Evolutionary conservation across 2,113 vertebrate species (phyloP).

Genomic region (Anthoscopus minutus): DNA sequence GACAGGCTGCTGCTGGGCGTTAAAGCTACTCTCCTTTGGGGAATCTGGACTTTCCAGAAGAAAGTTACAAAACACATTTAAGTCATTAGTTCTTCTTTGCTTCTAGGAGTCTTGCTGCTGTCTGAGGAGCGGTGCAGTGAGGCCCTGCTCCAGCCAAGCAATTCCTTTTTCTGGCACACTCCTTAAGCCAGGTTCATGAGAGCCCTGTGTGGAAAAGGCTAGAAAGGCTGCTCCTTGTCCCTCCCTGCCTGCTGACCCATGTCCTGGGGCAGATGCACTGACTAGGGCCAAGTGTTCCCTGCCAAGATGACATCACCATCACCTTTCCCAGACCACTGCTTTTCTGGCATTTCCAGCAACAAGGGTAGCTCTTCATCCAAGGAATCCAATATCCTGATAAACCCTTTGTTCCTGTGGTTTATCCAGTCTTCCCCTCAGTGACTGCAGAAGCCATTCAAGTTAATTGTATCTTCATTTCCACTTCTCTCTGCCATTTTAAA

Average conservation of each 20-base stretch:
- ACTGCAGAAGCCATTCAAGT: constrained; percentile 77
- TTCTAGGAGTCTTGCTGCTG: constrained; percentile 70
- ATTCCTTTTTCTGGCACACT: constrained; percentile 47
- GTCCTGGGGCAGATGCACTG: constrained; percentile 10
- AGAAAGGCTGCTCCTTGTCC: constrained; percentile 59
- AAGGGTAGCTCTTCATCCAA: constrained; percentile 79
- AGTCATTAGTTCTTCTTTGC: constrained; percentile 65
- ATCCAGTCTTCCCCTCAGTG: constrained; percentile 75
- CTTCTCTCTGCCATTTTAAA: constrained; percentile 78
- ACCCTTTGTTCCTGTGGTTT: constrained; percentile 51
- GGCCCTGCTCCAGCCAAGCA: constrained; percentile 53
- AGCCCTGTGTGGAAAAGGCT: constrained; percentile 8
- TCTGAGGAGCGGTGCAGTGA: constrained; percentile 59
- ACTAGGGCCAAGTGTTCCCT: constrained; percentile 58
- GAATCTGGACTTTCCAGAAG: constrained; percentile 87
- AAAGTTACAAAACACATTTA: constrained; percentile 83
- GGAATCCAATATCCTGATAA: constrained; percentile 79
- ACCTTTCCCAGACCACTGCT: constrained; percentile 70
- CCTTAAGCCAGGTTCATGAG: background rate
- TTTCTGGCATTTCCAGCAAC: constrained; percentile 60
- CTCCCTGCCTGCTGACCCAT: constrained; percentile 11
- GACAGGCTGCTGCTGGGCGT: constrained; percentile 84
- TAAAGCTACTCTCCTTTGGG: constrained; percentile 74
- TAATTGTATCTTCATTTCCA: constrained; percentile 79
- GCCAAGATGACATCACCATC: constrained; percentile 77